Evolutionary conservation across 2,888 invertebrate genomes (phyloP), one percentile per base, ranked within the genome.

Genomic region (Petrolisthes cinctipes): DNA sequence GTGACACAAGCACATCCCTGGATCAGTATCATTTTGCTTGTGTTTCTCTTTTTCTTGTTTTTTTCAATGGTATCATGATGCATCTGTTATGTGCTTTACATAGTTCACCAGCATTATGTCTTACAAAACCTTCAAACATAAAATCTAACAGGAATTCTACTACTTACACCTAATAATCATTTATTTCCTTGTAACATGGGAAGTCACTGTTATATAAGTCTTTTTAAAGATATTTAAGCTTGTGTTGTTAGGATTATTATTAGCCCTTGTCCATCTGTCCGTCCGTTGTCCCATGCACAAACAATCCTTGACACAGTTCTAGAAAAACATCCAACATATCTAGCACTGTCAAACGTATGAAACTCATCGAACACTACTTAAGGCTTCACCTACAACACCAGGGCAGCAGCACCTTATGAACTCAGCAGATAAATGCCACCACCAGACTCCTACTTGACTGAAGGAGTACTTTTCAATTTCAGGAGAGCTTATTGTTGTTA

Each of bases 231-330:
- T 20, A 82, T 78, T 76, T 53, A 79, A 66, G 78, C 37, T 20
- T 84, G 84, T 84, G 84, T 23, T 84, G 66, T 53, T 76, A 84
- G 84, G 84, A 84, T 84, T 84, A 76, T 84, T 84, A 76, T 76
- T 4, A 76, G 76, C 76, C n/a, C 54, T 57, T 37, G 81, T 9
- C 17, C 66, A 37, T 37, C 37, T 37, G 37, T 37, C 37, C 37
- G 37, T 37, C 37, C 37, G 37, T 37, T 78, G 61, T 66, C 68
- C 83, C n/a, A 54, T 78, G 37, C 23, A 78, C 79, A 78, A 76
- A 78, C 61, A 84, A 84, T 84, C 84, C 78, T 56, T 78, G 66
- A 78, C 78, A 78, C 78, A 61, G 61, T 68, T 20, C 54, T 37
- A 71, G 71, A 73, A 76, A 54, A 84, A 84, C 76, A 79, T 78